Evolutionary conservation across 2,797 vertebrate species (phyloP).

Genomic region (Eurystomus glaucurus): DNA sequence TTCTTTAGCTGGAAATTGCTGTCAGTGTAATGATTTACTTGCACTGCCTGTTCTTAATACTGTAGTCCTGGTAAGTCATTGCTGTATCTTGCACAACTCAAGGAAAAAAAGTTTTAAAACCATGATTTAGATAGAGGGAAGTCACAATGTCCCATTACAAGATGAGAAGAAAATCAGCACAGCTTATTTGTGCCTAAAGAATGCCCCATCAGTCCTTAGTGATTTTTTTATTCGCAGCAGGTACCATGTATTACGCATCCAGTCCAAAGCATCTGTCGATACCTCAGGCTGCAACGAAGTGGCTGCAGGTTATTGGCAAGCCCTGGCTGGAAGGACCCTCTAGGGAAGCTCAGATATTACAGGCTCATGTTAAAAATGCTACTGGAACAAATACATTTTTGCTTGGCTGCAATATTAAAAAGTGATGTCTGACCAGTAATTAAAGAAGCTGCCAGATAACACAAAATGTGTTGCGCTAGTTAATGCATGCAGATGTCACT

Average conservation of each 20-base stretch:
- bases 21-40: constrained; percentile 35
- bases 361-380: constrained; percentile 61
- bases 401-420: constrained; percentile 71
- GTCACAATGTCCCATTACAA: background rate
- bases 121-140: background rate
- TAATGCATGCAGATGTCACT: constrained; percentile 67
- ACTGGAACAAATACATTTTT: constrained; percentile 71
- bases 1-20: constrained; percentile 12
- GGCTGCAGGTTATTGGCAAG: constrained; percentile 79
- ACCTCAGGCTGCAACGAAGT: constrained; percentile 74
- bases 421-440: constrained; percentile 62
- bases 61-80: background rate
- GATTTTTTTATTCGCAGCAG: constrained; percentile 72
- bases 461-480: constrained; percentile 26
- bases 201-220: background rate
- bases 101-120: background rate
- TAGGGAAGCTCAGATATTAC: constrained; percentile 75
- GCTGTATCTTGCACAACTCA: background rate
- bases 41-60: background rate
- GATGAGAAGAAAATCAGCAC: background rate
- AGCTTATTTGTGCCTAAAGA: constrained; percentile 18
- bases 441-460: constrained; percentile 69
- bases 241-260: constrained; percentile 55
- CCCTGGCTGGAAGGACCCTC: constrained; percentile 74
- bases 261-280: constrained; percentile 81